phyloP scores from a whole-genome alignment of 2,797 vertebrate genomes.

The Rhabdomys pumilio region DNA sequence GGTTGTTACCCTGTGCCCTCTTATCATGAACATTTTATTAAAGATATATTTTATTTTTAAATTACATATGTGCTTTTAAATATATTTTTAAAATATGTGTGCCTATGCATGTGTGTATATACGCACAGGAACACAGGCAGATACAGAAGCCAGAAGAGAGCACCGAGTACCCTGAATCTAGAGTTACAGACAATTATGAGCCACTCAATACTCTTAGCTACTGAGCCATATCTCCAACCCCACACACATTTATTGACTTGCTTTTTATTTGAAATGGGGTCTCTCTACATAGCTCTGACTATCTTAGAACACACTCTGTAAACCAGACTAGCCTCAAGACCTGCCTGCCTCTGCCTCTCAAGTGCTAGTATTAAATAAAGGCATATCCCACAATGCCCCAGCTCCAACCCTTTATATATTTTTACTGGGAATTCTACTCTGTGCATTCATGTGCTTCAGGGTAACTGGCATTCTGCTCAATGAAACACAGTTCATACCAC shows the following conservation, averaged over 20 bases:
- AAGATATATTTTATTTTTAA: background rate
- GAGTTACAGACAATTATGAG: background rate
- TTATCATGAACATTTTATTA: background rate
- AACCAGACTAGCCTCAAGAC: background rate
- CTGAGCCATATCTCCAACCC: background rate
- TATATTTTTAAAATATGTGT: background rate
- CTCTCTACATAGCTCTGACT: background rate
- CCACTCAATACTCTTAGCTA: background rate
- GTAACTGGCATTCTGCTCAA: background rate
- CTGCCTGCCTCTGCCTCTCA: too few species aligned
- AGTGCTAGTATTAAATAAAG: background rate
- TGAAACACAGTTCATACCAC: too few species aligned
- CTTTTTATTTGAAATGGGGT: background rate
- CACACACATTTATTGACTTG: background rate
- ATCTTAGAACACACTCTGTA: background rate
- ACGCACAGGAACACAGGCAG: background rate
- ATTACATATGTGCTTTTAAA: background rate
- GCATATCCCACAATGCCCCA: background rate
- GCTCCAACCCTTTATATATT: background rate
- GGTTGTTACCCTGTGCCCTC: background rate
- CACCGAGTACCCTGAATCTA: background rate
- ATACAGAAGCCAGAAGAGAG: background rate
- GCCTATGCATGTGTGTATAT: background rate
- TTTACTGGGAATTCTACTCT: background rate
- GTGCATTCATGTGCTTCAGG: too few species aligned